These are phyloP conservation scores for Luscinia luscinia DNA, from an alignment of 2,797 vertebrate genomes.

Conservation along the genomic window DNA sequence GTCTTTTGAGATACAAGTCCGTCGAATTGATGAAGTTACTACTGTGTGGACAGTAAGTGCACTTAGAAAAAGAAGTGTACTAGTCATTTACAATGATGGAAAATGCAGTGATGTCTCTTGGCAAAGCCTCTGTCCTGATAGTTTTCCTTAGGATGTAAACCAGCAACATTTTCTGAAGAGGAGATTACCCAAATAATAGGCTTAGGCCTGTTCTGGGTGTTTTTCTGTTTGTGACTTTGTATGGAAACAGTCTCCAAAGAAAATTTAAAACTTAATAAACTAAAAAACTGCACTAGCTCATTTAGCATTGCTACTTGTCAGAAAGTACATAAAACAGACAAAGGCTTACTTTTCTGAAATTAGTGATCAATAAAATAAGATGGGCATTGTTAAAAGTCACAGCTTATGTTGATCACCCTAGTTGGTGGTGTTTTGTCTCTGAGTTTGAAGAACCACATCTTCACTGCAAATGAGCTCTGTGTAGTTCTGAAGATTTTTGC, in stretches of 20 bases:
- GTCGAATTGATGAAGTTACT: background rate
- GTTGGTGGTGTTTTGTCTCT: background rate
- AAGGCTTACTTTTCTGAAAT: background rate
- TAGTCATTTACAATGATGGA: background rate
- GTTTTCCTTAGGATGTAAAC: background rate
- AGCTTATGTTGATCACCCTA: background rate
- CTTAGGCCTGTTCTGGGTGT: background rate
- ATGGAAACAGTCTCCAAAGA: background rate
- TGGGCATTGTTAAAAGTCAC: background rate
- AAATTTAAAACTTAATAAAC: background rate
- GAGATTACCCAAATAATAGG: background rate
- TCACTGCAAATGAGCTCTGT: background rate
- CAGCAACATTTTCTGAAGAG: background rate
- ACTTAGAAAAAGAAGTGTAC: background rate
- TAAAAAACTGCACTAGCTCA: background rate
- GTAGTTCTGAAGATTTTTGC: background rate
- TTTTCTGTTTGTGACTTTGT: background rate
- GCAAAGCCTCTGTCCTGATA: background rate
- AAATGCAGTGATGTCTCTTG: background rate
- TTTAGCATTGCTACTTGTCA: background rate
- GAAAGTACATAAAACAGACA: background rate
- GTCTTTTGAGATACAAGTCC: conserved; percentile 76
- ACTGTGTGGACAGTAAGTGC: conserved; percentile 72
- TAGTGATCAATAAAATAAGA: background rate
- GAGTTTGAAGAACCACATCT: background rate